Evolutionary conservation across 2,888 invertebrate genomes (phyloP), one percentile per base, ranked within the genome.

Genomic region (Dasypogon diadema): DNA sequence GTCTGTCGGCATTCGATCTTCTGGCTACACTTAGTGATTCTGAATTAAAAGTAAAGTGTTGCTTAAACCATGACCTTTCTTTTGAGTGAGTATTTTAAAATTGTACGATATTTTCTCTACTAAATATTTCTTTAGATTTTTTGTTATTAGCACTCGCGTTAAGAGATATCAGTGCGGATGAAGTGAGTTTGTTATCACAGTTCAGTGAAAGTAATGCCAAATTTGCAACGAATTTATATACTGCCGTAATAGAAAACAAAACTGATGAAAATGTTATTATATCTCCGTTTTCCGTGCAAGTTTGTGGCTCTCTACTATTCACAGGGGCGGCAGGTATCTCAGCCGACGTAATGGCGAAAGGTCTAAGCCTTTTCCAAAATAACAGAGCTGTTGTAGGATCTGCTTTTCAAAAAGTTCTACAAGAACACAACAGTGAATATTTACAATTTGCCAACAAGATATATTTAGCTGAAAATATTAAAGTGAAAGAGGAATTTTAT

Each of bases 281-380:
- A 70, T 95, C 94, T 0, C 94, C 95, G 0, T 87, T 94, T 75
- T 93, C 94, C 12, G 84, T 94, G 76, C 93, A 94, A 84, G 84
- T 93, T 76, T 90, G 92, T 0, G 84, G 93, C 58, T 91, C 91
- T 0, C 89, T 94, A 81, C 87, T 94, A 0, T 91, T 90, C 65
- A 91, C 93, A 82, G 95, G 93, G 0, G 90, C 94, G 0, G 86
- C 87, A 0, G 90, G 90, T 0, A 79, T 85, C 10, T 92, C 93
- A 0, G 88, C 89, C 76, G 82, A 85, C 1, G 90, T 92, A 82
- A 85, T 92, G 22, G 82, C 87, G 51, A 85, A 85, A 0, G 89
- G 89, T 0, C 83, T 93, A 12, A 88, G 89, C 10, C 88, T 91
- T 72, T 85, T 85, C 0, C 83, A 83, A 18, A 80, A 82, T 37